Percentiles rank a stretch among this genome's conserved stretches.
Conservation (phyloP, 2,888 invertebrate species). For the Athalia circularis region DNA sequence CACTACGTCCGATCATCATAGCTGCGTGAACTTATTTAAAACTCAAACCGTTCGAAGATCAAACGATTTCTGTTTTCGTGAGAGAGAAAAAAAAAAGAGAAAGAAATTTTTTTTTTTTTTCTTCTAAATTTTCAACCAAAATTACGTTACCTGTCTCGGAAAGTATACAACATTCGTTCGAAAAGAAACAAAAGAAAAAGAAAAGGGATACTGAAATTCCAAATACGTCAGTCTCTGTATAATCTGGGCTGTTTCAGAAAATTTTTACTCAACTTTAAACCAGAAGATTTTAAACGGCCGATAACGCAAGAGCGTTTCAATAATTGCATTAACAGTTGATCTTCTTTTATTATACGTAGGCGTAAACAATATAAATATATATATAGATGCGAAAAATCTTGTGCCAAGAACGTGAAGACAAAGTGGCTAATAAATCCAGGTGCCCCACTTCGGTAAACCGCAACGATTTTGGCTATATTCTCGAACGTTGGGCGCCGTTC, state of each 20-base stretch:
- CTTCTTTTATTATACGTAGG: not conserved
- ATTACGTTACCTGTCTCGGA: constrained; percentile 1
- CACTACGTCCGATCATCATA: no score
- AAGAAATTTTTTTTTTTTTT: constrained; percentile 3
- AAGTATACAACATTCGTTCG: no score
- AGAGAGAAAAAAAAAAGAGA: no score
- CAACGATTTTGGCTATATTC: constrained; percentile 30
- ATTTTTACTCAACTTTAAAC: no score
- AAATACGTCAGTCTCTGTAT: not conserved
- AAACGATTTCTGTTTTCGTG: constrained; percentile 13
- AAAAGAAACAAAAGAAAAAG: not conserved
- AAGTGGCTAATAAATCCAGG: constrained; percentile 26
- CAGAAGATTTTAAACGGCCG: no score
- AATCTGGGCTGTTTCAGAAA: no score
- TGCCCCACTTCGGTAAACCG: constrained; percentile 26
- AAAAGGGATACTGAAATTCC: not conserved
- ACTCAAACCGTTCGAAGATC: constrained; percentile 4
- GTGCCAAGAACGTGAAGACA: constrained; percentile 26
- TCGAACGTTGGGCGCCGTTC: constrained; percentile 10
- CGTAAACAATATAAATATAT: not conserved
- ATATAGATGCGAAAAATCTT: constrained; percentile 4
- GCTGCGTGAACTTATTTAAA: not conserved
- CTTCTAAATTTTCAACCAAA: not conserved
- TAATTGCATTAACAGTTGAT: not conserved
- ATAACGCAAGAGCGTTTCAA: no score